A percentile compares a stretch with the other conserved stretches of the same genome.
Conservation (phyloP, 2,113 vertebrate genomes). For the Podilymbus podiceps region DNA sequence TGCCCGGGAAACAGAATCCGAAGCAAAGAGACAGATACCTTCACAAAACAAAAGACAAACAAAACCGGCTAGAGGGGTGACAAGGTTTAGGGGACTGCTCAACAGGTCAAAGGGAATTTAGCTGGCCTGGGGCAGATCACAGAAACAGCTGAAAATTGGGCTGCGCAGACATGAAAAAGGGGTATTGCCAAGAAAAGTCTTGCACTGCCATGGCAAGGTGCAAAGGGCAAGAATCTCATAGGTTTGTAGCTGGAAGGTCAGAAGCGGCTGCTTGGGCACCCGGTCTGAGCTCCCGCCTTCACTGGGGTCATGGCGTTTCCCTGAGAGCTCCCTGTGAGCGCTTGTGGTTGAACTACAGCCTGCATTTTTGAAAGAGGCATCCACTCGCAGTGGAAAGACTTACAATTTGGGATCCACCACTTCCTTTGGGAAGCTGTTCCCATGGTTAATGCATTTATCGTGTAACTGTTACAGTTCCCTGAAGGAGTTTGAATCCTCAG, state of each 20-base stretch:
- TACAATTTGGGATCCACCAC: slow-evolving; percentile 41
- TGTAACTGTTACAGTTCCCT: background rate
- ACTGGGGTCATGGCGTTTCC: background rate
- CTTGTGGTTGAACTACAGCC: background rate
- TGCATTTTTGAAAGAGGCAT: background rate
- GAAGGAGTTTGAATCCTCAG: background rate
- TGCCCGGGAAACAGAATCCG: background rate
- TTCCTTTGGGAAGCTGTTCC: slow-evolving; percentile 62
- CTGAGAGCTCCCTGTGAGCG: background rate
- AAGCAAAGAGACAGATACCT: background rate
- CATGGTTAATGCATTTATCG: slow-evolving; percentile 2
- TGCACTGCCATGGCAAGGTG: background rate
- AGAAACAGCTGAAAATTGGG: background rate
- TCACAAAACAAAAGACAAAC: background rate
- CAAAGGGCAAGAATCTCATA: background rate
- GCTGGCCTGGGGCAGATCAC: background rate
- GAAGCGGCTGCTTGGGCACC: background rate
- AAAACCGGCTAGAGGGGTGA: background rate
- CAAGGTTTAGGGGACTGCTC: background rate
- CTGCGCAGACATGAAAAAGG: background rate
- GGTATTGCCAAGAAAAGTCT: background rate
- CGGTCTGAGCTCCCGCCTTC: background rate
- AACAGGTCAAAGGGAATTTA: background rate
- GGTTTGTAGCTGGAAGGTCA: background rate
- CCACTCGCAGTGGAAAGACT: slow-evolving; percentile 10